Evolutionary conservation across 1,140 invertebrate genomes (phyloP), one percentile per base, ranked within the genome.

Genomic region (Zaprionus africanus): DNA sequence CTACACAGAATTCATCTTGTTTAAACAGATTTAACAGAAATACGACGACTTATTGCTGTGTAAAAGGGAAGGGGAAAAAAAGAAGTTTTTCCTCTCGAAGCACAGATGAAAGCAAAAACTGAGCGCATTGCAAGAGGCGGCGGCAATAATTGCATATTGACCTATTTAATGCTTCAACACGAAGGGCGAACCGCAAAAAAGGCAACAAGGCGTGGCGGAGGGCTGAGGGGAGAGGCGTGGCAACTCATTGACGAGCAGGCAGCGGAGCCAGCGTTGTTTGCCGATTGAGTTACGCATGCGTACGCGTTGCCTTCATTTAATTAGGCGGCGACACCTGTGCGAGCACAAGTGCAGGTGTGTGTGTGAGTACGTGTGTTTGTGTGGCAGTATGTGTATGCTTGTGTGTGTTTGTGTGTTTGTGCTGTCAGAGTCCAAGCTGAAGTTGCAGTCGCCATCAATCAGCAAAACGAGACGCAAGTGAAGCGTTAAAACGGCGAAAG

Each of bases 281-380:
- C 57, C 61, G 70, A 78, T 75, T 81, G 82, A 77, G 84, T 87
- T 87, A 87, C 84, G 84, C 84, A 87, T 87, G 84, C 84, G 84
- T 87, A 81, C 82, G 67, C 84, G 81, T 90, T 88, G 84, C 84
- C 84, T 88, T 87, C 84, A 76, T 84, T 87, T 90, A 87, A 87
- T 87, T 87, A 87, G 85, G 78, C 81, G 81, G 84, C 85, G 84
- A 88, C 83, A 87, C 83, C 83, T 87, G 84, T 58, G 66, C 67
- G 77, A 63, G 19, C 9, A 49, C 67, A 9, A 34, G 19, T 43
- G 60, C 31, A 43, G 34, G 15, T 49, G 46, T 22, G 17, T 22
- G 17, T 24, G 46, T 24, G 9, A 22, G 11, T 22, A 2, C 26
- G 2, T 17, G 3, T 46, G 43, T 49, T 1, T 22, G 9, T 51